phyloP scores from a whole-genome alignment of 1,140 invertebrate genomes.

The Drosophila auraria region DNA sequence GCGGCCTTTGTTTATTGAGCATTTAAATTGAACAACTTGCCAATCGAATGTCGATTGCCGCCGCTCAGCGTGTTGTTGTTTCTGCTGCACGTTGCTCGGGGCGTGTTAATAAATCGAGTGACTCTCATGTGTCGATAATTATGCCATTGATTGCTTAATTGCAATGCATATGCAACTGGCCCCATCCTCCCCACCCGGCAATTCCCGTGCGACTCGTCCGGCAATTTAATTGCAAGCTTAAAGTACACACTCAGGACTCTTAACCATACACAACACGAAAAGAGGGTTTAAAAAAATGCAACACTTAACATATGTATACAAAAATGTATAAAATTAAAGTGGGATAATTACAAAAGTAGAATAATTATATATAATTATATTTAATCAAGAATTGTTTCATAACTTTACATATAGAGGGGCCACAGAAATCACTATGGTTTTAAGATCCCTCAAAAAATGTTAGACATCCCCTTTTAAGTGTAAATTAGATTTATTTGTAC shows the following conservation, averaged over 20 bases:
- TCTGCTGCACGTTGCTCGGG: conserved; percentile 32
- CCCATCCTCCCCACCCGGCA: background rate
- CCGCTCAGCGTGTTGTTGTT: background rate
- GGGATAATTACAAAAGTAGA: no score
- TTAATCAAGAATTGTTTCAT: no score
- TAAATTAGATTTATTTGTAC: no score
- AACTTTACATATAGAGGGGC: no score
- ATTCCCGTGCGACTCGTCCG: conserved; percentile 34
- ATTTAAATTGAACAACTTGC: conserved; percentile 76
- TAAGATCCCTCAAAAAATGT: no score
- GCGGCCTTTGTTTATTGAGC: conserved; percentile 51
- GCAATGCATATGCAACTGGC: conserved; percentile 69
- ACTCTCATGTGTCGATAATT: conserved; percentile 81
- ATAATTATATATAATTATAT: no score
- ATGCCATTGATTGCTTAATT: conserved; percentile 82
- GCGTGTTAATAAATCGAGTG: conserved; percentile 81
- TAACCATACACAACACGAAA: background rate
- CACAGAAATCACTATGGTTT: no score
- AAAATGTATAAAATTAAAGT: no score
- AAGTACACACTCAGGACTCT: conserved; percentile 59
- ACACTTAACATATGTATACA: background rate
- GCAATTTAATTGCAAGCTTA: conserved; percentile 66
- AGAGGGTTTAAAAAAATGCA: background rate
- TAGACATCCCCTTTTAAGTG: no score
- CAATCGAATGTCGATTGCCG: conserved; percentile 52